phyloP scores from a whole-genome alignment of 2,888 invertebrate genomes.

The Acrobasis repandana region DNA sequence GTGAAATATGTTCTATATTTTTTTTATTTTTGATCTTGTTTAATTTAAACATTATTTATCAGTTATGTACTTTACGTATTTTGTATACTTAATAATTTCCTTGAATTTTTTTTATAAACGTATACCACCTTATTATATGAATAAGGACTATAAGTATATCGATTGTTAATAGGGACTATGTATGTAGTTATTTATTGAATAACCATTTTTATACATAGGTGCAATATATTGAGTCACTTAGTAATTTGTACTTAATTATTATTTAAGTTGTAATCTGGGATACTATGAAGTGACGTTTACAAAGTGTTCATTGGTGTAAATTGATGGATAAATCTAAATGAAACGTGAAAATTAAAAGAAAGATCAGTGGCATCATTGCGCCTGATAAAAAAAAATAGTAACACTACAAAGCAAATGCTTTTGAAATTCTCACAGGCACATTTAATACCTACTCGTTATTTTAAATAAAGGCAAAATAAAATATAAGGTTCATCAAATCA shows the following conservation, averaged over 20 bases:
- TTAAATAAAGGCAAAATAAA: no score
- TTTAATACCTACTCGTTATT: background rate
- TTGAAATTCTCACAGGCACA: background rate
- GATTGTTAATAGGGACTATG: constrained; percentile 58
- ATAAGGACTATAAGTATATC: constrained; percentile 74
- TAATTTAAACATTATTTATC: no score
- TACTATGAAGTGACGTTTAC: constrained; percentile 35
- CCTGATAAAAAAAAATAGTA: background rate
- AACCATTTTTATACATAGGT: constrained; percentile 65
- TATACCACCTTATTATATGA: constrained; percentile 78
- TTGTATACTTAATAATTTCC: constrained; percentile 5
- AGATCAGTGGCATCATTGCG: background rate
- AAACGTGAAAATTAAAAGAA: background rate
- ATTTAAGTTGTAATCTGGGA: constrained; percentile 17
- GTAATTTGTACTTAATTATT: constrained; percentile 22
- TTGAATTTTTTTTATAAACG: constrained; percentile 51
- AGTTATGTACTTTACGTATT: background rate
- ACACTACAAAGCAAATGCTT: background rate
- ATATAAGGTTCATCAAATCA: no score
- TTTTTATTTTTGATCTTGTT: no score
- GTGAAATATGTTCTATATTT: no score
- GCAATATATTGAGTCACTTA: constrained; percentile 44
- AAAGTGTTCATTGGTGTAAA: background rate
- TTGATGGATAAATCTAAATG: background rate
- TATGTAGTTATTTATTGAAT: constrained; percentile 76